Conservation (phyloP, 2,888 invertebrate species). For the Neoaliturus tenellus region DNA sequence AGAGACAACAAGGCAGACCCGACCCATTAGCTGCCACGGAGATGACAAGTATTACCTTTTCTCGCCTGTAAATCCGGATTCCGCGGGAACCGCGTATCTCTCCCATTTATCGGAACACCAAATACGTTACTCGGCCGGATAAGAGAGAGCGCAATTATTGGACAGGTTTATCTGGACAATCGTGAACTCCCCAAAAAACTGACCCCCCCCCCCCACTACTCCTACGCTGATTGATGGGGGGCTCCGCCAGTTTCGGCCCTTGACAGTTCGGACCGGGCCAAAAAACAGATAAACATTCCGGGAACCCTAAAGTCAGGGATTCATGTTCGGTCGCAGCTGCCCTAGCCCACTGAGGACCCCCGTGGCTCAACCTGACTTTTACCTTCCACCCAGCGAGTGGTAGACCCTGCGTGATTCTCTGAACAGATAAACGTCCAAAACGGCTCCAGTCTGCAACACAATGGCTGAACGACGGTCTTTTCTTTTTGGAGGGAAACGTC, state of each 20-base stretch:
- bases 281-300: conserved; percentile 15
- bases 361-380: neutral
- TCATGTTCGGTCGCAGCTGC: conserved; percentile 38
- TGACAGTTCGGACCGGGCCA: conserved; percentile 23
- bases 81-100: conserved; percentile 13
- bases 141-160: conserved; percentile 16
- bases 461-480: too few species aligned
- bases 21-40: conserved; percentile 3
- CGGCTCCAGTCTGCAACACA: neutral
- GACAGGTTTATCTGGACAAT: conserved; percentile 20
- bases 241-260: conserved; percentile 5
- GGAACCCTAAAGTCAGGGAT: conserved; percentile 46
- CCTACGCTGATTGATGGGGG: neutral
- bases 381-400: conserved; percentile 22
- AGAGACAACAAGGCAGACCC: neutral
- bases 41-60: conserved; percentile 37
- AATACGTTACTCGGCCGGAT: neutral
- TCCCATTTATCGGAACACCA: conserved; percentile 35
- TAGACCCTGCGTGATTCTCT: neutral
- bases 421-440: conserved; percentile 1
- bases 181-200: neutral
- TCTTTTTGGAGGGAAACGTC: too few species aligned
- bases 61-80: conserved; percentile 20
- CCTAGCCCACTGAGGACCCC: neutral
- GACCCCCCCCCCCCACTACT: neutral